Evolutionary conservation across 2,888 invertebrate species (phyloP).

Genomic region (Automeris io): DNA sequence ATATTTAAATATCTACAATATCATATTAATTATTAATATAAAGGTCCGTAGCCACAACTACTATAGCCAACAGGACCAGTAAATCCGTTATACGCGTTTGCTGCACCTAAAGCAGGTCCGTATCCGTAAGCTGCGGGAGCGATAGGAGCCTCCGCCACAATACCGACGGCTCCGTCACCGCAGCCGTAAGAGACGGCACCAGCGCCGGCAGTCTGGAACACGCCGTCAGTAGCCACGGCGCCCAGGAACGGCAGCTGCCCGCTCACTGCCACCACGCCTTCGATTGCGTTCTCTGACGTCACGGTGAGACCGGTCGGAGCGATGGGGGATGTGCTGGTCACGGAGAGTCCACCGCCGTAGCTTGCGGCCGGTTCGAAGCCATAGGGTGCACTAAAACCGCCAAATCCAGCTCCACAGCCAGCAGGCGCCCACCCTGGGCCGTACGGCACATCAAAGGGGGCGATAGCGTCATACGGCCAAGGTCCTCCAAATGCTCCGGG

Average conservation of each 20-base stretch:
- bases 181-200: constrained; percentile 2
- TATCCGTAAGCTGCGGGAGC: neutral
- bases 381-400: neutral
- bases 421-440: constrained; percentile 5
- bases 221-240: constrained; percentile 4
- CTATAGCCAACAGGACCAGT: too few species aligned
- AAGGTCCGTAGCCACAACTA: too few species aligned
- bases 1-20: too few species aligned
- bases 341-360: constrained; percentile 19
- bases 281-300: constrained; percentile 11
- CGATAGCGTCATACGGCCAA: constrained; percentile 4
- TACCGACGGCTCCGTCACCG: neutral
- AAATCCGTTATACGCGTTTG: too few species aligned
- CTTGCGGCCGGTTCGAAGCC: constrained; percentile 10
- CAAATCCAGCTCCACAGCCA: neutral
- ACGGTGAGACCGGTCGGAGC: constrained; percentile 22
- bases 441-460: constrained; percentile 1
- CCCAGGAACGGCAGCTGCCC: constrained; percentile 9
- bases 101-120: too few species aligned
- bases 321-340: constrained; percentile 22
- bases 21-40: too few species aligned
- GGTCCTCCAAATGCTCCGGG: constrained; percentile 6
- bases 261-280: constrained; percentile 5
- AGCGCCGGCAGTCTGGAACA: constrained; percentile 5
- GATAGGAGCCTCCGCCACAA: neutral